Conservation (phyloP, 2,888 invertebrate species). For the Amphipoea oculea region DNA sequence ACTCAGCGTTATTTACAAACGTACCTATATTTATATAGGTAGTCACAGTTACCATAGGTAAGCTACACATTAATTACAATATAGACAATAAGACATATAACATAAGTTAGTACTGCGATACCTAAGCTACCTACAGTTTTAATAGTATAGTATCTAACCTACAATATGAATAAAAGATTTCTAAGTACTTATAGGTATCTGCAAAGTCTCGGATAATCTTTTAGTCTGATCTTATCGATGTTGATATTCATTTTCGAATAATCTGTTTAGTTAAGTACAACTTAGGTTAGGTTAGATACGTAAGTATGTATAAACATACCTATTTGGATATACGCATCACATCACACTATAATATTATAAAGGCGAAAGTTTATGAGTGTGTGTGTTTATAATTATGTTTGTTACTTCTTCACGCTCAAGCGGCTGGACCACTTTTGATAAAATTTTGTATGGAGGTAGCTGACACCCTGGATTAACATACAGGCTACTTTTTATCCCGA, state of each 20-base stretch:
- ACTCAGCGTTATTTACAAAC: slow-evolving; percentile 10
- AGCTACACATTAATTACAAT: slow-evolving; percentile 31
- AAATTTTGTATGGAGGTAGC: too few relatives aligned
- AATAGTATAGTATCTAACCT: neutral
- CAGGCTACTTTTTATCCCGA: too few relatives aligned
- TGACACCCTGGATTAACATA: too few relatives aligned
- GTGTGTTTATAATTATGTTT: too few relatives aligned
- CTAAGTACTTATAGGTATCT: neutral
- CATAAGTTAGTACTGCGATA: neutral
- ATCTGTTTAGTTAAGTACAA: slow-evolving; percentile 2
- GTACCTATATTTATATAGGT: neutral
- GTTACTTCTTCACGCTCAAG: too few relatives aligned
- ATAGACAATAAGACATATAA: slow-evolving; percentile 28
- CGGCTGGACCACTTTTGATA: too few relatives aligned
- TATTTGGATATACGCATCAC: neutral
- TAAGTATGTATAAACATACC: too few relatives aligned
- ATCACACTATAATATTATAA: too few relatives aligned
- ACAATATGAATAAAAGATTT: neutral
- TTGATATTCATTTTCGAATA: neutral
- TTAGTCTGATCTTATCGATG: slow-evolving; percentile 18
- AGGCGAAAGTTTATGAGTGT: too few relatives aligned
- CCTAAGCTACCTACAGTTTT: neutral
- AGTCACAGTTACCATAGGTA: slow-evolving; percentile 16
- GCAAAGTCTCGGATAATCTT: neutral
- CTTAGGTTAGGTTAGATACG: neutral